A percentile compares a stretch with the other conserved stretches of the same genome.
Evolutionary conservation across 2,797 vertebrate species (phyloP).

Genomic region (Rousettus madagascariensis): DNA sequence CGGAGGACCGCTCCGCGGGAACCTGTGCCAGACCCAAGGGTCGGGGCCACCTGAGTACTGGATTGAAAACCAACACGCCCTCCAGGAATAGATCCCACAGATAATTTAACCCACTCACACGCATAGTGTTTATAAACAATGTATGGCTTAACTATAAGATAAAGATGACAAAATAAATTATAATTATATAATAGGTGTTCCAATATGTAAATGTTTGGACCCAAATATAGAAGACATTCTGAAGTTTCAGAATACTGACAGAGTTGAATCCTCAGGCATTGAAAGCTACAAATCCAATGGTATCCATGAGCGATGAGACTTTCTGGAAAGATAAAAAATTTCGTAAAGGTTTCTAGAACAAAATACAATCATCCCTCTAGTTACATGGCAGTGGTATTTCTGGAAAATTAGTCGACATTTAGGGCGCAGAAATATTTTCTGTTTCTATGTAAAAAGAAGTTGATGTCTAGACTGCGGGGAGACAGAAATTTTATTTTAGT

Average conservation of each 20-base stretch:
- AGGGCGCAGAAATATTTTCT: background rate
- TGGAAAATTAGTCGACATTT: background rate
- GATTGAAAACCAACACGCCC: no score
- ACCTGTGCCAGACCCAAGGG: background rate
- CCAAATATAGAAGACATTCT: background rate
- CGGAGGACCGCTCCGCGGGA: constrained; percentile 61
- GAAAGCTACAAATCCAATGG: background rate
- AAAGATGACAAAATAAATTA: background rate
- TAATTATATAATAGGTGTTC: background rate
- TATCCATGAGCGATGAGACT: background rate
- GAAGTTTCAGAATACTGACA: background rate
- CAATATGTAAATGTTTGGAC: background rate
- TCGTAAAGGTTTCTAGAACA: background rate
- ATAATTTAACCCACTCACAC: background rate
- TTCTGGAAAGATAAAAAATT: background rate
- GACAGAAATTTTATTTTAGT: background rate
- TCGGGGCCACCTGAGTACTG: rapidly evolving
- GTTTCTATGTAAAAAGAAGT: background rate
- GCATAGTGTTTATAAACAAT: background rate
- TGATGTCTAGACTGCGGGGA: background rate
- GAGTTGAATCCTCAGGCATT: background rate
- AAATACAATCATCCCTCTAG: background rate
- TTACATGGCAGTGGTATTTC: background rate
- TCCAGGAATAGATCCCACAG: background rate
- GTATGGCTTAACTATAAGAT: background rate